Evolutionary conservation across 1,140 invertebrate genomes (phyloP), one percentile per base, ranked within the genome.

Genomic region (Aphelinus certus): DNA sequence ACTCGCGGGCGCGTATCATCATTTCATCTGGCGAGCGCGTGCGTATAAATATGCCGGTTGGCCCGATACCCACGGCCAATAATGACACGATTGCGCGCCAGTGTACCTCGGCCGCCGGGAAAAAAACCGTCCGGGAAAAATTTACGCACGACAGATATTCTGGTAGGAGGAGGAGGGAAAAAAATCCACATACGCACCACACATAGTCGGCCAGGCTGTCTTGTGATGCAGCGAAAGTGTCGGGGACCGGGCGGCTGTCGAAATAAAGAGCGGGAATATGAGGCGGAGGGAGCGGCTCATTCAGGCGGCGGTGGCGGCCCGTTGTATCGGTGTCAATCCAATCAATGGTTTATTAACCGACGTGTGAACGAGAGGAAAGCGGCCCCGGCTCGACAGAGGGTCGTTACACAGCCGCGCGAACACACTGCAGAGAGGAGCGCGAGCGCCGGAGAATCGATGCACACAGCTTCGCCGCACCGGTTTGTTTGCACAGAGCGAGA

Each of bases 321-420:
- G 3, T 64, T 69, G 65, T 84, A 85, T 84, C 82, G 79, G 83
- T 85, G 84, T 84, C 82, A 85, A 85, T 85, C 84, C 82, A 86
- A 86, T 86, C 83, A 85, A 85, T 84, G 82, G 79, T 85, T 86
- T 86, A 85, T 86, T 85, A 86, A 85, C 81, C 81, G 80, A 78
- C 79, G 83, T 79, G 80, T 80, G 83, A 83, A 83, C 80, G 73
- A 81, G 78, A 76, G 75, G 73, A 62, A 60, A 67, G 49, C n/a
- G 64, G 26, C 26, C 26, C 26, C 26, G 26, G 26, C 26, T 26
- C 26, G 26, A 26, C 26, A 26, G 67, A 43, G 55, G 66, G 49
- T 64, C 62, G 67, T 63, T 63, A 64, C 68, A 9, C 62, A 47
- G 56, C 3, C 10, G 53, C 60, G 51, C 9, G 4, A 9, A 4